Conservation (phyloP, 2,888 invertebrate genomes). For the Tachina fera region DNA sequence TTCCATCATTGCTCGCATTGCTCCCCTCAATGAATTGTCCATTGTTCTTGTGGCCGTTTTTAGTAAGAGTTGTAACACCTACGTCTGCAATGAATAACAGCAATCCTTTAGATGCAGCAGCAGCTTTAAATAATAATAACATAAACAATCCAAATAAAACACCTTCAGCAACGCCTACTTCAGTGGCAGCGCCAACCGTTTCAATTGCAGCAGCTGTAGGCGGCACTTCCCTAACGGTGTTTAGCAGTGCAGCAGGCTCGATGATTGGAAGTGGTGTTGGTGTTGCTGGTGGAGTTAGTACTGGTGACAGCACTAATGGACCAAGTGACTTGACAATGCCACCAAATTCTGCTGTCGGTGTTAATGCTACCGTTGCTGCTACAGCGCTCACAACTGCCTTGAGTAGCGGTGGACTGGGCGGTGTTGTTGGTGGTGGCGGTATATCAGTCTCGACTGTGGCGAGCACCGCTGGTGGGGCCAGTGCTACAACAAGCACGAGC, state of each 20-base stretch:
- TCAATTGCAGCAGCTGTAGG: constrained; percentile 54
- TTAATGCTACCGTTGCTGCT: constrained; percentile 71
- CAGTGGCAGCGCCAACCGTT: constrained; percentile 64
- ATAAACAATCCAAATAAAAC: constrained; percentile 71
- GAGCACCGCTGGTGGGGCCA: constrained; percentile 68
- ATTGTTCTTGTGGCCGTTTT: constrained; percentile 55
- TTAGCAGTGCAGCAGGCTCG: constrained; percentile 60
- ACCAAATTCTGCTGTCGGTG: constrained; percentile 72
- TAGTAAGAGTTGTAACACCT: constrained; percentile 73
- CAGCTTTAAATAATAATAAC: constrained; percentile 78
- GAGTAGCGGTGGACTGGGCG: constrained; percentile 47
- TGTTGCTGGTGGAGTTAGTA: constrained; percentile 65
- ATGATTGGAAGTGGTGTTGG: constrained; percentile 57
- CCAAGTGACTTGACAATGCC: constrained; percentile 78
- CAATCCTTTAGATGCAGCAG: constrained; percentile 71
- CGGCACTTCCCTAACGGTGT: constrained; percentile 61
- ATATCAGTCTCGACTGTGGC: constrained; percentile 70
- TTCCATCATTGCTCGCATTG: constrained; percentile 11
- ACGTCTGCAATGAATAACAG: constrained; percentile 76
- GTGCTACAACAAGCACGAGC: constrained; percentile 69
- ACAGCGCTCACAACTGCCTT: constrained; percentile 70
- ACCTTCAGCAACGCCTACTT: constrained; percentile 69
- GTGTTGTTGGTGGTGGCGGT: constrained; percentile 65
- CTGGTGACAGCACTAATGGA: constrained; percentile 75
- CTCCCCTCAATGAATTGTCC: constrained; percentile 49